These are phyloP conservation scores for Sorex fumeus DNA, from an alignment of 2,113 vertebrate species.

Conservation along the genomic window DNA sequence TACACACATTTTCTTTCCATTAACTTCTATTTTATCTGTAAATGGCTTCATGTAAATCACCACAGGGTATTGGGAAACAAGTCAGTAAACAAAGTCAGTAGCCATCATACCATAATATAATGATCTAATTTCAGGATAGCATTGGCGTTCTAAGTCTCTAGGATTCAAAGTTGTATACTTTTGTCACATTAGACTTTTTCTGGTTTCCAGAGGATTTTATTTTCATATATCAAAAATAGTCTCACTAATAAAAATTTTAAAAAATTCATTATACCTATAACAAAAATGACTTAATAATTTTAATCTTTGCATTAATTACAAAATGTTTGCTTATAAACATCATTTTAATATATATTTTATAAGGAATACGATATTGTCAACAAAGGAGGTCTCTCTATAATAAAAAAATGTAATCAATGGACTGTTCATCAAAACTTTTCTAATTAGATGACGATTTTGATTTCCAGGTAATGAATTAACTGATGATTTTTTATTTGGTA, in stretches of 20 bases:
- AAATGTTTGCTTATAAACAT: background rate
- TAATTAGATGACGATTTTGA: background rate
- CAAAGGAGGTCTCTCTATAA: background rate
- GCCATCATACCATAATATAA: constrained; percentile 63
- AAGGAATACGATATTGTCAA: background rate
- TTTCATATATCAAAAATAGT: constrained; percentile 32
- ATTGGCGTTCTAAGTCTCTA: constrained; percentile 61
- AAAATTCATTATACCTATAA: background rate
- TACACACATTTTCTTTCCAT: constrained; percentile 57
- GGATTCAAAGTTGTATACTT: background rate
- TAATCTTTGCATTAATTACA: background rate
- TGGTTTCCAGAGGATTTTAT: background rate
- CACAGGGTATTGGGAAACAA: constrained; percentile 49
- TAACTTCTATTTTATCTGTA: background rate
- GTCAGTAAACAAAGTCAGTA: constrained; percentile 67
- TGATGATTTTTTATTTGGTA: background rate
- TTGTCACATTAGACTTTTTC: background rate
- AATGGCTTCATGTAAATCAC: constrained; percentile 37
- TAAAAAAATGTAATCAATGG: no score
- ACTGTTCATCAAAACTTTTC: background rate
- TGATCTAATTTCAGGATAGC: constrained; percentile 36
- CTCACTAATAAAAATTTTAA: no score
- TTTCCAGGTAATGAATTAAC: background rate
- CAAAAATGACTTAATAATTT: constrained; percentile 30
- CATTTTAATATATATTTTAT: background rate